A percentile compares a stretch with the other conserved stretches of the same genome.
These are phyloP conservation scores for Vanessa atalanta DNA, from an alignment of 1,140 invertebrate genomes.

Conservation along the genomic window DNA sequence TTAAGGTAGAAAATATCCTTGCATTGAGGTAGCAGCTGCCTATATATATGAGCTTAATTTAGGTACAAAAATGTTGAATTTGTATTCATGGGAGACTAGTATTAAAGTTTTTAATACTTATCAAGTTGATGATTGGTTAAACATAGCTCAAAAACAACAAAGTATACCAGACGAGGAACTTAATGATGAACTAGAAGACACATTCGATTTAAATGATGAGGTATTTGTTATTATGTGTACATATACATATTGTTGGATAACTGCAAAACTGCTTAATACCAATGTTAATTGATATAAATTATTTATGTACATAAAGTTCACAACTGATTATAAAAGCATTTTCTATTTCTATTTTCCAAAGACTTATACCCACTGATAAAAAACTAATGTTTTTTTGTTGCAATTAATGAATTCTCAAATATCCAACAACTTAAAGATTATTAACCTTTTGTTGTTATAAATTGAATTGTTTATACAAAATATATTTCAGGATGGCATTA, in stretches of 20 bases:
- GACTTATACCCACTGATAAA: too few species aligned
- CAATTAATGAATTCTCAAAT: neutral
- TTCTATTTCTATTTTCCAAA: too few species aligned
- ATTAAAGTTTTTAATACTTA: conserved; percentile 11
- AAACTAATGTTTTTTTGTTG: too few species aligned
- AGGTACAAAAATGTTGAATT: conserved; percentile 61
- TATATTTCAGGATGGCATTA: conserved; percentile 66
- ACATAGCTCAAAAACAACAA: conserved; percentile 64
- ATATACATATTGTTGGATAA: too few species aligned
- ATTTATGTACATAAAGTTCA: too few species aligned
- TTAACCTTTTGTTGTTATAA: neutral
- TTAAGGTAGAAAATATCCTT: conserved; percentile 74
- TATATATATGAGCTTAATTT: conserved; percentile 86
- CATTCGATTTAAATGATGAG: conserved; percentile 41
- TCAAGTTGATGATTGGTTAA: conserved; percentile 51
- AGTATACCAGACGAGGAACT: conserved; percentile 59
- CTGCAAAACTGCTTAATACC: too few species aligned
- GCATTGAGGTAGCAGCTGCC: conserved; percentile 87
- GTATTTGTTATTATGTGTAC: conserved; percentile 28
- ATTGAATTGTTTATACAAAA: neutral
- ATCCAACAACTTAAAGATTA: neutral
- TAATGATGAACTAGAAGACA: conserved; percentile 40
- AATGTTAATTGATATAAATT: too few species aligned
- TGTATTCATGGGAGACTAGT: conserved; percentile 65
- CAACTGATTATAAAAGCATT: too few species aligned